Percentiles rank a stretch among this genome's conserved stretches.
Evolutionary conservation across 2,113 vertebrate genomes (phyloP).

Genomic region (Hymenochirus boettgeri): DNA sequence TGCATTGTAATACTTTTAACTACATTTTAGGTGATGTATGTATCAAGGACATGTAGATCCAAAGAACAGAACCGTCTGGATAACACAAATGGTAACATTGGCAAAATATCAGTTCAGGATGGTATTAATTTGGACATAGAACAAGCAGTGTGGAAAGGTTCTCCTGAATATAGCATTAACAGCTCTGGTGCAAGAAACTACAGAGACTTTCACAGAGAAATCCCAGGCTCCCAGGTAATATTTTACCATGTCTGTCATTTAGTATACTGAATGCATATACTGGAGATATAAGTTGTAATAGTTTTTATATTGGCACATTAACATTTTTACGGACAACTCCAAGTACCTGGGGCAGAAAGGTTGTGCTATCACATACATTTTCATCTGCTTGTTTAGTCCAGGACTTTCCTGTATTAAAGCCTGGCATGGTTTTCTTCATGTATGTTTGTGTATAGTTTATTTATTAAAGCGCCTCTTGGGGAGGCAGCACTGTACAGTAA

Average conservation of each 20-base stretch:
- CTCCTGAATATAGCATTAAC: conserved; percentile 78
- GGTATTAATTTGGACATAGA: conserved; percentile 96
- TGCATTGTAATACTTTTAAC: background rate
- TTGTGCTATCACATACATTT: no score
- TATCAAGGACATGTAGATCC: conserved; percentile 67
- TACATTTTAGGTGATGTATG: conserved; percentile 75
- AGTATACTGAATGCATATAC: no score
- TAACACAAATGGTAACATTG: conserved; percentile 71
- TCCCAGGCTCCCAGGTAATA: conserved; percentile 89
- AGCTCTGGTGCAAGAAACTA: conserved; percentile 84
- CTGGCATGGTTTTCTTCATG: no score
- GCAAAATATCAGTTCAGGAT: conserved; percentile 87
- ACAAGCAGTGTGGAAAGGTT: conserved; percentile 67
- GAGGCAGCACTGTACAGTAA: no score
- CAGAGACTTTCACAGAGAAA: conserved; percentile 84
- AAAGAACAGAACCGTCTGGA: conserved; percentile 76
- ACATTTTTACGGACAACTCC: no score
- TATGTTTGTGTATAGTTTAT: no score
- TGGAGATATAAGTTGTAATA: no score
- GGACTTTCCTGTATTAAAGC: no score
- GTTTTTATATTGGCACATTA: no score
- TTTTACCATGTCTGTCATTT: background rate
- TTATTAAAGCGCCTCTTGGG: no score
- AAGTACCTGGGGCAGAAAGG: no score
- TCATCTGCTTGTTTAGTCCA: no score